Conservation (phyloP, 2,888 invertebrate genomes). For the Orgyia antiqua region DNA sequence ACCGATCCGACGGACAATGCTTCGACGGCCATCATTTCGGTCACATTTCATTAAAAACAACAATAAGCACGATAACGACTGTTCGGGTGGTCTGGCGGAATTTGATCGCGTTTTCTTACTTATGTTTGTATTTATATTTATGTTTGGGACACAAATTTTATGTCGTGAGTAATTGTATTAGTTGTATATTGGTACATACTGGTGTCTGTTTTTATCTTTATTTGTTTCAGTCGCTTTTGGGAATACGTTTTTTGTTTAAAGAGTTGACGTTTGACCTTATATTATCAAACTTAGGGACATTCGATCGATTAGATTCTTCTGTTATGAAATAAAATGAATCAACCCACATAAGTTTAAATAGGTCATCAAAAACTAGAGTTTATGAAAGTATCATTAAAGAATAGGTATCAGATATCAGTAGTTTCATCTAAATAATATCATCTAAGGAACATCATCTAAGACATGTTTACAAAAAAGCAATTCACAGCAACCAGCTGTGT, state of each 20-base stretch:
- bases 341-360: no score
- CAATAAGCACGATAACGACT: conserved; percentile 57
- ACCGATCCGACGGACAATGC: conserved; percentile 59
- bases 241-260: no score
- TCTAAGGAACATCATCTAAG: no score
- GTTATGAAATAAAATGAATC: no score
- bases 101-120: conserved; percentile 40
- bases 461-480: background rate
- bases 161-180: background rate
- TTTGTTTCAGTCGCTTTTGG: no score
- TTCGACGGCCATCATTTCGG: conserved; percentile 48
- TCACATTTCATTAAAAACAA: conserved; percentile 67
- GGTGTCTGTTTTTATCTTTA: background rate
- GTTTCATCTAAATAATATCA: no score
- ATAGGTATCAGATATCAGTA: no score
- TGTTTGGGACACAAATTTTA: conserved; percentile 9
- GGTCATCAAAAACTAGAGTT: no score
- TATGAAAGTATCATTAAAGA: no score
- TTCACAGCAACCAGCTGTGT: conserved; percentile 5
- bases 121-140: conserved; percentile 15
- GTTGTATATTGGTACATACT: background rate
- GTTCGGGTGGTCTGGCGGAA: conserved; percentile 32
- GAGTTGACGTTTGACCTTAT: no score
- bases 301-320: no score
- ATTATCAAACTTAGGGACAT: no score